Evolutionary conservation across 2,888 invertebrate species (phyloP).

Genomic region (Ochropleura plecta): DNA sequence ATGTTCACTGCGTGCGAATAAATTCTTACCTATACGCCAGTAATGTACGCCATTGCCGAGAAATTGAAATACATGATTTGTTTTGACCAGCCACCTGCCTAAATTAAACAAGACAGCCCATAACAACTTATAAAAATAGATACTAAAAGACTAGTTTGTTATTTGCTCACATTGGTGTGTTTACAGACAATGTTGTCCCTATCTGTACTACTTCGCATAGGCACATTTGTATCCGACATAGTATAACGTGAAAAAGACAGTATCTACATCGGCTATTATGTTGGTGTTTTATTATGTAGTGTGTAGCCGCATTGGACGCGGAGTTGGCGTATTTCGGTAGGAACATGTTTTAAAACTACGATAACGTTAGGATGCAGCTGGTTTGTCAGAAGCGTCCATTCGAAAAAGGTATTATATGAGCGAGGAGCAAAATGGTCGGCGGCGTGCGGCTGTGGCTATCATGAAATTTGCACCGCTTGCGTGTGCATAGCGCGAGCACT

Average conservation of each 20-base stretch:
- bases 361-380: constrained; percentile 60
- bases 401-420: constrained; percentile 57
- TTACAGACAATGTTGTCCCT: constrained; percentile 1
- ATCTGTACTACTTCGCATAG: constrained; percentile 31
- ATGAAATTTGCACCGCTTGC: constrained; percentile 70
- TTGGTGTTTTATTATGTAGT: constrained; percentile 46
- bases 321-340: constrained; percentile 33
- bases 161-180: neutral
- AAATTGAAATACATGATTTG: constrained; percentile 36
- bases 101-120: constrained; percentile 3
- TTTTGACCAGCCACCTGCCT: neutral
- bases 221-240: constrained; percentile 18
- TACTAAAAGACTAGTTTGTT: neutral
- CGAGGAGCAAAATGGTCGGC: constrained; percentile 49
- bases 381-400: constrained; percentile 61
- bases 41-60: constrained; percentile 15
- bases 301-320: constrained; percentile 4
- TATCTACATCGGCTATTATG: constrained; percentile 51
- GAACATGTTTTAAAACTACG: constrained; percentile 48
- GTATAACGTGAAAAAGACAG: constrained; percentile 51
- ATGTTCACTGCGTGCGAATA: constrained; percentile 42
- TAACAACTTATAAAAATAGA: constrained; percentile 4
- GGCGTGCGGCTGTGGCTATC: constrained; percentile 62
- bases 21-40: constrained; percentile 38
- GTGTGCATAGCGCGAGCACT: constrained; percentile 60